Evolutionary conservation across 2,113 vertebrate genomes (phyloP), one percentile per base, ranked within the genome.

Genomic region (Thamnophis sirtalis): DNA sequence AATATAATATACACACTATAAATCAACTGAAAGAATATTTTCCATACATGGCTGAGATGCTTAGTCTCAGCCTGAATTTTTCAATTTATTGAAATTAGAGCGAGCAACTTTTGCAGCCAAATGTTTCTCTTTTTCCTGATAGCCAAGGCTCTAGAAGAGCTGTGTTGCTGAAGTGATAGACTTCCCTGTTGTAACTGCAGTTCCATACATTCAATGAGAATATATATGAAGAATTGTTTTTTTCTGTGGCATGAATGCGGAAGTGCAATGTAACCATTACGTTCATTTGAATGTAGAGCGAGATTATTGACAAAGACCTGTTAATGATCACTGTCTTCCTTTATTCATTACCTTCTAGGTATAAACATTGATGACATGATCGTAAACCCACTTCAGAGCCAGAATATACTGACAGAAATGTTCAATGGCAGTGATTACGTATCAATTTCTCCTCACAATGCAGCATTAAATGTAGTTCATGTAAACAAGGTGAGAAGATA

Each of bases 361-460:
- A 97, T 98, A 0, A 97, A 97, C 51, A 98, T 99, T 68, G 96
- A 97, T 1, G 98, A 98, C 93, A 97, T 99, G 33, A 80, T 80
- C 53, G 94, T 98, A 92, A 97, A 90, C 80, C 98, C 98, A 95
- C 97, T 99, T 80, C 97, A 98, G 88, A 96, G 96, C 92, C 98
- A 98, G 97, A 96, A 98, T 94, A 96, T 99, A 87, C 96, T 97
- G 56, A 96, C 98, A 95, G 98, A 98, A 8, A 94, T 99, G 96
- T 98, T 98, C 97, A 98, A 97, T 55, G 97, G 98, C 87, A 96
- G 91, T 0, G 98, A 98, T 38, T 99, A 99, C 68, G 97, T 99
- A 88, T 97, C 98, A 0, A 97, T 95, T 2, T 98, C 98, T 0
- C 99, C 99, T 2, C 99, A 99, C 93, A 99, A 98, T 5, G 98